phyloP scores from a whole-genome alignment of 35 echinoderm and acorn worm species.

The Ophiothrix spiculata region DNA sequence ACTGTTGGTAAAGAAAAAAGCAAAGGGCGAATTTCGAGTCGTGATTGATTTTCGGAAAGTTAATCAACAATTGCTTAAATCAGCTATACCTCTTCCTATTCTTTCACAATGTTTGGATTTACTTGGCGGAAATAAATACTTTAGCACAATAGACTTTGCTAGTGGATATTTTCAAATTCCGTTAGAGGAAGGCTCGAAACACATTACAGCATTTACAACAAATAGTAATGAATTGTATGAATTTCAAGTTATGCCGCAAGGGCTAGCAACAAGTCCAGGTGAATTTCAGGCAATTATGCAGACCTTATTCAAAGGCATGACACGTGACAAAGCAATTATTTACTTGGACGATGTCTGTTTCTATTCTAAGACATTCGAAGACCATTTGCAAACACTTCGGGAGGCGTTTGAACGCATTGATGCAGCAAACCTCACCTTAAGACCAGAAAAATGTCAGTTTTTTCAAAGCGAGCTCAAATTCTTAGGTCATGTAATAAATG shows the following conservation, averaged over 20 bases:
- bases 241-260: constrained; percentile 44
- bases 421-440: constrained; percentile 33
- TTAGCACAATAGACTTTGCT: constrained; percentile 45
- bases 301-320: constrained; percentile 45
- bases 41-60: constrained; percentile 47
- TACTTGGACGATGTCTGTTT: constrained; percentile 55
- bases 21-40: constrained; percentile 12
- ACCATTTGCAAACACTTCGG: constrained; percentile 19
- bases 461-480: constrained; percentile 46
- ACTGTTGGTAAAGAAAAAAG: constrained; percentile 56
- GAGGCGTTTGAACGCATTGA: constrained; percentile 28
- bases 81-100: constrained; percentile 30
- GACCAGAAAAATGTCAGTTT: constrained; percentile 55
- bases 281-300: constrained; percentile 68
- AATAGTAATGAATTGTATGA: constrained; percentile 26
- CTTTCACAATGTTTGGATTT: constrained; percentile 40
- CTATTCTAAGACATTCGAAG: constrained; percentile 42
- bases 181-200: constrained; percentile 19
- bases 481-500: constrained; percentile 30
- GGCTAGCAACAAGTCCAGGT: constrained; percentile 21
- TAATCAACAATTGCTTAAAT: constrained; percentile 16
- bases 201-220: constrained; percentile 59
- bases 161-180: constrained; percentile 54
- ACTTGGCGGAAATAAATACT: constrained; percentile 24
- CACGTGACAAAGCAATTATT: constrained; percentile 15